A percentile compares a stretch with the other conserved stretches of the same genome.
phyloP scores from a whole-genome alignment of 2,113 vertebrate genomes.

The Eclectus roratus region DNA sequence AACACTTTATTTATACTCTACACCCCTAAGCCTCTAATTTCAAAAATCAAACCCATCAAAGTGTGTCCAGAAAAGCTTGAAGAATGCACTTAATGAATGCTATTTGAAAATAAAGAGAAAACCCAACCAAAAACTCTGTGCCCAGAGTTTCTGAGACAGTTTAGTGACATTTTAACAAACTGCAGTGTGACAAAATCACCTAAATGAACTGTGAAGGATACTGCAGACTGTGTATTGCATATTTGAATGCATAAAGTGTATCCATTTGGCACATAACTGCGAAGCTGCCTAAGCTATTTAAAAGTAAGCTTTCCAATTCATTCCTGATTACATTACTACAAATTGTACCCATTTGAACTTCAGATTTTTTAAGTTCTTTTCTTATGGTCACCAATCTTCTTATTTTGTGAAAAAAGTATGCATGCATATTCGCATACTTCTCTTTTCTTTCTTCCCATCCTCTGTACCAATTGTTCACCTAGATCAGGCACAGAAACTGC shows the following conservation, averaged over 20 bases:
- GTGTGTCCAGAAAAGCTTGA: background rate
- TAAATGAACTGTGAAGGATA: background rate
- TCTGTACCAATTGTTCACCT: slow-evolving; percentile 26
- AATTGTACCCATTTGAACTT: background rate
- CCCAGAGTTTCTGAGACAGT: background rate
- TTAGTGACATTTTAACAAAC: background rate
- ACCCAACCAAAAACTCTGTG: background rate
- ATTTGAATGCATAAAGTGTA: background rate
- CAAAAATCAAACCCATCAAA: background rate
- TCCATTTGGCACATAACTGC: background rate
- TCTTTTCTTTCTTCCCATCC: background rate
- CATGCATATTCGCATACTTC: accelerated
- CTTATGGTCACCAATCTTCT: background rate
- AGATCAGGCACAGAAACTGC: background rate
- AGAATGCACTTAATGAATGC: background rate
- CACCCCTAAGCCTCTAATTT: background rate
- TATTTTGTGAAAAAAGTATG: background rate
- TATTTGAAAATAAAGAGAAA: background rate
- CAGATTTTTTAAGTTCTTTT: background rate
- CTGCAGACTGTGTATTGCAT: background rate
- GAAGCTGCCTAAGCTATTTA: background rate
- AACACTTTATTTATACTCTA: background rate
- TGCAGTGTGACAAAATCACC: background rate
- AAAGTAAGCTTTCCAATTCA: background rate
- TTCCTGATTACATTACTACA: background rate